A percentile compares a stretch with the other conserved stretches of the same genome.
These are phyloP conservation scores for Coptodon bakossiorum DNA, from an alignment of 2,113 vertebrate genomes.

Conservation along the genomic window DNA sequence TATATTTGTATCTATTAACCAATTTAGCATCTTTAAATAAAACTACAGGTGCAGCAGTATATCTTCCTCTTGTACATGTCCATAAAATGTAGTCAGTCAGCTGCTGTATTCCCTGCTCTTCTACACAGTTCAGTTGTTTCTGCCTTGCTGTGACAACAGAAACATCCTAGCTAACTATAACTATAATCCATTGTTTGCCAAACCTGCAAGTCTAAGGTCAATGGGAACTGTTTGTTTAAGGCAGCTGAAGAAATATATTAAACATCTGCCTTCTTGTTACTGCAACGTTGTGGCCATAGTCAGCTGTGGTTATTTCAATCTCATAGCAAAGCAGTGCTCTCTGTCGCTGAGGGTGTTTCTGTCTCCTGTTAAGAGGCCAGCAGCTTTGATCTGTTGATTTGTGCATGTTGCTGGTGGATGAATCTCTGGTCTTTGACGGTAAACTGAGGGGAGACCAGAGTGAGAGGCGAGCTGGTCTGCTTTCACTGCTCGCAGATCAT, in stretches of 20 bases:
- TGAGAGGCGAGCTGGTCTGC: neutral
- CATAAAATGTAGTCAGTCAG: neutral
- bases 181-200: neutral
- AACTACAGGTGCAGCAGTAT: neutral
- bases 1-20: neutral
- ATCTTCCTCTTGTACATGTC: neutral
- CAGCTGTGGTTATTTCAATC: neutral
- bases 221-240: neutral
- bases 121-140: neutral
- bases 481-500: neutral
- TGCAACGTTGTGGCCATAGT: neutral
- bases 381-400: neutral
- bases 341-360: neutral
- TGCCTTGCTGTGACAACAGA: neutral
- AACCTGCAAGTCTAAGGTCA: neutral
- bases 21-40: neutral
- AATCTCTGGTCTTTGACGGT: neutral
- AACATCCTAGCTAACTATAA: neutral
- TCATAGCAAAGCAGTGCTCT: neutral
- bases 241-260: neutral
- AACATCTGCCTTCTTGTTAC: neutral
- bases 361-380: neutral
- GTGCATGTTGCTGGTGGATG: neutral
- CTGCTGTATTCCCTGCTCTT: neutral
- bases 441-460: neutral